Base-by-base conservation (phyloP, 2,888 invertebrate genomes). In the Caenorhabditis macrosperma region DNA sequence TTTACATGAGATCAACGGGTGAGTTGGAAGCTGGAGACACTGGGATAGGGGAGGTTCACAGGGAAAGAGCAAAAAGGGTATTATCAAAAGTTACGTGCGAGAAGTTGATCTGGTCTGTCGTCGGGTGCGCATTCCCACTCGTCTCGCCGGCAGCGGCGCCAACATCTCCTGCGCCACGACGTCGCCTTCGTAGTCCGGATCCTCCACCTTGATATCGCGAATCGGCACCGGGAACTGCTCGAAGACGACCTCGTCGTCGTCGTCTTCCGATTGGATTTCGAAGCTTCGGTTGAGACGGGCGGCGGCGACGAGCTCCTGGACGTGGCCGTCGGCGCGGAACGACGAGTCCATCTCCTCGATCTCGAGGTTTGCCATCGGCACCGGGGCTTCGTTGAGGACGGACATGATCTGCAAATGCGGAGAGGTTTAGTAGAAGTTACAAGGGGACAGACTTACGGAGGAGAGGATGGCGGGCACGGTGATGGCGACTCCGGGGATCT, bases 361-460 rank as follows among this genome's bases (percentile, higher is more conserved):
- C 48, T 67, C 55, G 0, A 67, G 46, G 0, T n/a, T 17, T 0
- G 50, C 3, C 15, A 38, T 4, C 5, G 35, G 26, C 5, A 35
- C 28, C n/a, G 20, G 28, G 10, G 64, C n/a, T 30, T 15, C 7
- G 24, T 67, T 35, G 35, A 67, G 24, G 0, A 41, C 46, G 12
- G 44, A n/a, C 24, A 57, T 33, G 0, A 67, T 35, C 67, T 67
- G 55, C 1, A 50, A 59, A n/a, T n/a, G n/a, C n/a, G n/a, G 26
- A 48, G 12, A 48, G 9, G 4, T 52, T 28, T 35, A 7, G 7
- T 3, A 57, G 38, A 38, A 35, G 22, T 10, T 22, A 7, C 24
- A n/a, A n/a, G n/a, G n/a, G n/a, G n/a, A n/a, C n/a, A n/a, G n/a
- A 26, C 69, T 69, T 10, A 69, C 69, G 48, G 72, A 72, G 0